Evolutionary conservation across 2,888 invertebrate species (phyloP).

Genomic region (Habroteleia sp.): DNA sequence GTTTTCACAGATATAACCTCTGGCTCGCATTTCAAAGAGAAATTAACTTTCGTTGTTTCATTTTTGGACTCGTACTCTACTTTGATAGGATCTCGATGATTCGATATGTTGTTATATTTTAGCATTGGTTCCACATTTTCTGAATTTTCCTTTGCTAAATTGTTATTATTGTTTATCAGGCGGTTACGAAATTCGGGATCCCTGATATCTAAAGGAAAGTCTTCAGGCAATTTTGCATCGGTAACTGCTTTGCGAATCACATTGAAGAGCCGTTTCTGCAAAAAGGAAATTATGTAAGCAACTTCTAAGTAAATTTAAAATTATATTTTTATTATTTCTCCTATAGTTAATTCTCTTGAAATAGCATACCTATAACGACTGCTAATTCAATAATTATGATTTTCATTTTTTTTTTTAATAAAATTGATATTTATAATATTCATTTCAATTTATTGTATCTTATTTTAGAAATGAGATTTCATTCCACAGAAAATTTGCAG

Average conservation of each 20-base stretch:
- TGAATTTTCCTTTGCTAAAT: slow-evolving; percentile 13
- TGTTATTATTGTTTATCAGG: slow-evolving; percentile 34
- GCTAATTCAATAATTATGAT: no score
- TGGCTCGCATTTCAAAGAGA: neutral
- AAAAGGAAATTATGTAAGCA: neutral
- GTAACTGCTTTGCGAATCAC: slow-evolving; percentile 19
- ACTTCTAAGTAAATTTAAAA: neutral
- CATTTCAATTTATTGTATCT: no score
- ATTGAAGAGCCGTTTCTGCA: slow-evolving; percentile 26
- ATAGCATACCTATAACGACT: no score
- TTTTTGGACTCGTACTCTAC: slow-evolving; percentile 11
- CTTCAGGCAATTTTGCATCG: slow-evolving; percentile 20
- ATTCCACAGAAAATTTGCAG: no score
- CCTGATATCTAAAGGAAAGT: slow-evolving; percentile 8
- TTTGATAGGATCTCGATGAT: slow-evolving; percentile 10
- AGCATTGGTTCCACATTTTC: slow-evolving; percentile 26
- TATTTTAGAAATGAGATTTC: no score
- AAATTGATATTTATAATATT: no score
- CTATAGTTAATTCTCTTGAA: no score
- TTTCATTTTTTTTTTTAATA: no score
- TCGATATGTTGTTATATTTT: neutral
- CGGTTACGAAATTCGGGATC: slow-evolving; percentile 27
- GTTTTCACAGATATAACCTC: neutral
- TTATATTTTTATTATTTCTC: no score
- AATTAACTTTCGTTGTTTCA: neutral